Evolutionary conservation across 2,113 vertebrate genomes (phyloP), one percentile per base, ranked within the genome.

Genomic region (Heterotis niloticus): DNA sequence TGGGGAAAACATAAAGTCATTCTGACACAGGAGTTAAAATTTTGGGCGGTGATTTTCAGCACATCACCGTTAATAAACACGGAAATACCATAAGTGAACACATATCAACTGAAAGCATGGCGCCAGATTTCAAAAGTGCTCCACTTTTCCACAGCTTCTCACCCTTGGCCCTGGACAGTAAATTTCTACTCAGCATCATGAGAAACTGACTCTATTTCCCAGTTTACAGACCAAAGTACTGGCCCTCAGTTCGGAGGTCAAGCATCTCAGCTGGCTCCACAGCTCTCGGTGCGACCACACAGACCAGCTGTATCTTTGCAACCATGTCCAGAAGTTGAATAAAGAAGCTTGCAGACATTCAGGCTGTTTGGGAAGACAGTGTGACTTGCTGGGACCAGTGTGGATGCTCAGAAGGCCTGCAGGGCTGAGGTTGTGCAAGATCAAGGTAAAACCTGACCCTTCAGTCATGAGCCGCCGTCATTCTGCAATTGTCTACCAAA

Each of bases 41-140:
- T 62, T 64, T 75, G 74, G 52, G 64, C 44, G 23, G 76, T 68
- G 76, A 64, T 28, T 67, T 77, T 77, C 24, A 29, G 34, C 44
- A 24, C 60, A 66, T 66, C 75, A 66, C 0, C n/a, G 51, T 67
- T 28, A 52, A 67, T 56, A 28, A 56, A 64, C 51, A 77, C 67
- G 67, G 11, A 77, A 62, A 75, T 12, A 2, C 18, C 23, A 4
- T 5, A 44, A 29, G 60, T 26, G 59, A 62, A 64, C 14, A 24
- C 20, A 12, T 16, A 56, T 75, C 5, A 44, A 76, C 51, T 76
- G 62, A 7, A 52, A 51, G 34, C 51, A n/a, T 12, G 16, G 64
- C 10, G 4, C 11, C 18, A 66, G 23, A 69, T 3, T 28, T 29
- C 67, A 69, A 69, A 17, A 69, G 26, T 29, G 13, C 24, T 29